Base-by-base conservation (phyloP, 2,888 invertebrate genomes). In the Cheilosia vulpina region DNA sequence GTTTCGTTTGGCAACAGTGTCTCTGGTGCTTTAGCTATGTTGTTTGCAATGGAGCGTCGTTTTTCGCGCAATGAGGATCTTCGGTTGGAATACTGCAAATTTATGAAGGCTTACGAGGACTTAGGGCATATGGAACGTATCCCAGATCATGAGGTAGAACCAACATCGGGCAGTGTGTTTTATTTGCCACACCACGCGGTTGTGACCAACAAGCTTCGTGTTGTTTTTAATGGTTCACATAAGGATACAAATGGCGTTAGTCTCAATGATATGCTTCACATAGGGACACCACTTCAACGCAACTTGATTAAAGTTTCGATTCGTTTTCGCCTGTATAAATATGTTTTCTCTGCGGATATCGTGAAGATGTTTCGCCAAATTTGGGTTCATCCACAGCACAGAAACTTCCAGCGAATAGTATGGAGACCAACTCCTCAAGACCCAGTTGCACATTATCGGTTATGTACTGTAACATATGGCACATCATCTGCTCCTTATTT, bases 171-270 rank as follows among this genome's bases (percentile, higher is more conserved):
- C 2, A 9, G 58, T 6, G 41, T 75, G n/a, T 88, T 65, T 58
- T 87, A 85, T 45, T 52, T 87, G 19, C 87, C 87, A 0, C 87
- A 88, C 45, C 83, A 87, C 31, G 85, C 81, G 1, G 77, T 88
- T 4, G 55, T 87, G 15, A 76, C 87, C 0, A 87, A 82, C 1
- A 87, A 87, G 31, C 57, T 87, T n/a, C 53, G 84, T 9, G 87
- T 88, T 1, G 87, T 87, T 0, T 88, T 89, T 41, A 84, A 88
- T 31, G 87, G 87, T 0, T 88, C 87, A 0, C 45, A 68, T 9
- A 72, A 66, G 6, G 66, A 83, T 6, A 43, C 58, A 4, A 82
- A 75, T 5, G 83, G 87, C 0, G 38, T 53, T 17, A 76, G 75
- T 3, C 45, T 87, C 1, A 88, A 88, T 31, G 83, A 87, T 9